A percentile compares a stretch with the other conserved stretches of the same genome.
Conservation (phyloP, 2,113 vertebrate species). For the Plecotus auritus region DNA sequence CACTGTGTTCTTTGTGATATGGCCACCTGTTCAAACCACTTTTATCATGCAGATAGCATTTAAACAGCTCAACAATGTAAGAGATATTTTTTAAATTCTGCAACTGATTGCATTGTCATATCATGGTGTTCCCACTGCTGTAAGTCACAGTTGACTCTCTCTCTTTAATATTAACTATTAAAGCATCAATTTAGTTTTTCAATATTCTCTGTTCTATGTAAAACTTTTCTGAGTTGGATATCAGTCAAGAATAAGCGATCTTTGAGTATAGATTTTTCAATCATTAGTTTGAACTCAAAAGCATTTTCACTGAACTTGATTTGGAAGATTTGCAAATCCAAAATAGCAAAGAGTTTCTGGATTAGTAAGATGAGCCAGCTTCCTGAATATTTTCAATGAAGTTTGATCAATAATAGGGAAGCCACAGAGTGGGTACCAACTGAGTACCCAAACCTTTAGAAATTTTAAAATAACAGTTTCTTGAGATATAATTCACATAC, state of each 20-base stretch:
- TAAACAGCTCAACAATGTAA: conserved; percentile 92
- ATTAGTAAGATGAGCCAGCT: background rate
- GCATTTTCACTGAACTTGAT: background rate
- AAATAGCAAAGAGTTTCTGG: background rate
- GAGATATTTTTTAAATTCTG: conserved; percentile 89
- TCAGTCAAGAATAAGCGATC: conserved; percentile 94
- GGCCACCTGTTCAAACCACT: conserved; percentile 90
- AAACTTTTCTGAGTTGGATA: conserved; percentile 91
- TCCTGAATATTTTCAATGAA: background rate
- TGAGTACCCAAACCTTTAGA: background rate
- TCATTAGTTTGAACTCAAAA: background rate
- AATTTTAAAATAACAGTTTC: background rate
- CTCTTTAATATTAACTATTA: conserved; percentile 91
- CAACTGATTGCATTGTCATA: conserved; percentile 90
- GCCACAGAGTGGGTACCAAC: background rate
- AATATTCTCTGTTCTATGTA: conserved; percentile 92
- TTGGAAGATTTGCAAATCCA: background rate
- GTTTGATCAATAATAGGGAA: background rate
- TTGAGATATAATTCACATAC: background rate
- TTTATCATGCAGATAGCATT: conserved; percentile 91
- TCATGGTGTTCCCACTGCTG: conserved; percentile 90
- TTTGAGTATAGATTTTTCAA: conserved; percentile 91
- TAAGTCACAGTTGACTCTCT: conserved; percentile 91
- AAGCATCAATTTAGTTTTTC: conserved; percentile 89
- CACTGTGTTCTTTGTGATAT: conserved; percentile 92